phyloP scores from a whole-genome alignment of 2,113 vertebrate genomes.

The Pomatostomus ruficeps region DNA sequence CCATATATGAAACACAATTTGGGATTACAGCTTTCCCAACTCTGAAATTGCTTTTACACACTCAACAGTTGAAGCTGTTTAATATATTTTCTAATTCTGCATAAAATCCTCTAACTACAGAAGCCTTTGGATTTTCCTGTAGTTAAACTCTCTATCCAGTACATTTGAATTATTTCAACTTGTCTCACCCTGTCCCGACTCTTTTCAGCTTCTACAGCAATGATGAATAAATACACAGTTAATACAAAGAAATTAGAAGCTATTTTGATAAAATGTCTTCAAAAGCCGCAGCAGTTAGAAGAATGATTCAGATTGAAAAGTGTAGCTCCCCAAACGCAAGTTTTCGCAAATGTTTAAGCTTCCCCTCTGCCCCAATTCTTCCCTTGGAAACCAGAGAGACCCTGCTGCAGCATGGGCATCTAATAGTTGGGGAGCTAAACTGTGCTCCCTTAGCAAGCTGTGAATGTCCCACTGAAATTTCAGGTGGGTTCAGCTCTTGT shows the following conservation, averaged over 20 bases:
- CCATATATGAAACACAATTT: background rate
- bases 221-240: background rate
- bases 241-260: background rate
- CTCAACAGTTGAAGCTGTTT: background rate
- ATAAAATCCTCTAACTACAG: background rate
- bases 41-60: background rate
- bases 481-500: background rate
- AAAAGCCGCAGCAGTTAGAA: background rate
- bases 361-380: background rate
- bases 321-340: background rate
- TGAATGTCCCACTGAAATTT: background rate
- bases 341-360: background rate
- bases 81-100: background rate
- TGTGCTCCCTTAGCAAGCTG: fast-evolving
- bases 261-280: background rate
- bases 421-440: background rate
- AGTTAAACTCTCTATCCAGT: background rate
- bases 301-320: background rate
- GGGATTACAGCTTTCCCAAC: background rate
- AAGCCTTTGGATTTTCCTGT: background rate
- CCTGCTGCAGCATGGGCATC: fast-evolving
- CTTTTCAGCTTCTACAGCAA: background rate
- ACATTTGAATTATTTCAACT: background rate
- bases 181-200: background rate
- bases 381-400: background rate